phyloP scores from a whole-genome alignment of 1,140 invertebrate genomes.

The Catajapyx aquilonaris region DNA sequence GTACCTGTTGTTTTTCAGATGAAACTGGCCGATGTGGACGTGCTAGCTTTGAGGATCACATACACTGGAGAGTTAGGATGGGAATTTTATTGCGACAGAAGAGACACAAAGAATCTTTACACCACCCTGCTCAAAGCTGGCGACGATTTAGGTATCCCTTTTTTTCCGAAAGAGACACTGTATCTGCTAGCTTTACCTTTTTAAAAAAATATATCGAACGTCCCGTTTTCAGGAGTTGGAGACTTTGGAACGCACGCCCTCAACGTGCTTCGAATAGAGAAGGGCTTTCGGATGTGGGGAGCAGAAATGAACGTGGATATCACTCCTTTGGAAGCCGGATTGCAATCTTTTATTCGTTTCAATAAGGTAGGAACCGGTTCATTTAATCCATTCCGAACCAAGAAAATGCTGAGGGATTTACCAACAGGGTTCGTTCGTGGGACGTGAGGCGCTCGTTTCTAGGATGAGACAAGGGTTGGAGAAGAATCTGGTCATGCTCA shows the following conservation, averaged over 20 bases:
- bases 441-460: conserved; percentile 14
- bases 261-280: conserved; percentile 20
- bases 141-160: conserved; percentile 1
- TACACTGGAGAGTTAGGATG: conserved; percentile 23
- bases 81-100: conserved; percentile 17
- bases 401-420: too few species aligned
- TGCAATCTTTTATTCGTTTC: conserved; percentile 16
- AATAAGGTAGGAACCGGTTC: conserved; percentile 16
- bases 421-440: conserved; percentile 16
- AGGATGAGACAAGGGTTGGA: conserved; percentile 12
- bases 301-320: conserved; percentile 21
- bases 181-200: too few species aligned
- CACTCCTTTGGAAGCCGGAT: conserved; percentile 20
- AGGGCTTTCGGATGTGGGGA: conserved; percentile 22
- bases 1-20: conserved; percentile 10
- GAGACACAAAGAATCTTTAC: conserved; percentile 11
- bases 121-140: background rate
- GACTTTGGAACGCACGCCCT: conserved; percentile 21
- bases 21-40: conserved; percentile 12
- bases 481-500: conserved; percentile 14
- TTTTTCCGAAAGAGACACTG: background rate
- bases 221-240: conserved; percentile 11
- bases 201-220: too few species aligned
- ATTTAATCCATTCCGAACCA: too few species aligned
- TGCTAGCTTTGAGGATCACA: conserved; percentile 17